Base-by-base conservation (phyloP, 2,888 invertebrate species). In the Caradrina kadenii region DNA sequence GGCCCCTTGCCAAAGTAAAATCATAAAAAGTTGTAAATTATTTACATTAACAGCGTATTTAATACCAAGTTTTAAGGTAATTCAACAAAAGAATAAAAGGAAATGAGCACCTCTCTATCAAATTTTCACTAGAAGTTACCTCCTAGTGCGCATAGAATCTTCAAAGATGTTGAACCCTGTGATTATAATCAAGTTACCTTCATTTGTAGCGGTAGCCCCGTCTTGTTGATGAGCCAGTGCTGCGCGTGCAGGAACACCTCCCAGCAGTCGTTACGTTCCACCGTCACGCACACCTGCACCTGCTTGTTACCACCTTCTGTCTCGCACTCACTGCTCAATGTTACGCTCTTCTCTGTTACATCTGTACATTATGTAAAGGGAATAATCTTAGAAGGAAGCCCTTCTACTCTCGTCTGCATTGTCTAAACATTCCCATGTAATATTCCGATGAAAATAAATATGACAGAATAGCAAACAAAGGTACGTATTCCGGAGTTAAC, bases 161-260 rank as follows among this genome's bases (percentile, higher is more conserved):
- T 35, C 1, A 3, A 35, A 35, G 35, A 35, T 6, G 8, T 35
- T 7, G 35, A 8, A 35, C 1, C 35, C 8, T 55, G 10, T 35
- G 5, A 11, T 2, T 26, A 26, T 26, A 3, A n/a, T n/a, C 1
- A 22, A 0, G 8, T 55, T 59, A 98, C 98, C 96, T 98, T 97
- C 79, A 98, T 96, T 90, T 97, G 97, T 79, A 99, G 91, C 4
- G 98, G 98, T 74, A 99, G 93, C 17, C 98, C 98, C 5, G 98
- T 98, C 93, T 98, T 98, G 93, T 99, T 99, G 79, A 99, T 97
- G 86, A 99, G 96, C 98, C 99, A 99, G 91, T 98, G 98, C 19
- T 98, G 98, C 1, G 98, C 97, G 89, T 98, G 97, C 86, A 98
- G 95, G 86, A 96, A 96, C 64, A 98, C 91, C 76, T 97, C 96